Evolutionary conservation across 2,888 invertebrate genomes (phyloP), one percentile per base, ranked within the genome.

Genomic region (Daptonema setosum): DNA sequence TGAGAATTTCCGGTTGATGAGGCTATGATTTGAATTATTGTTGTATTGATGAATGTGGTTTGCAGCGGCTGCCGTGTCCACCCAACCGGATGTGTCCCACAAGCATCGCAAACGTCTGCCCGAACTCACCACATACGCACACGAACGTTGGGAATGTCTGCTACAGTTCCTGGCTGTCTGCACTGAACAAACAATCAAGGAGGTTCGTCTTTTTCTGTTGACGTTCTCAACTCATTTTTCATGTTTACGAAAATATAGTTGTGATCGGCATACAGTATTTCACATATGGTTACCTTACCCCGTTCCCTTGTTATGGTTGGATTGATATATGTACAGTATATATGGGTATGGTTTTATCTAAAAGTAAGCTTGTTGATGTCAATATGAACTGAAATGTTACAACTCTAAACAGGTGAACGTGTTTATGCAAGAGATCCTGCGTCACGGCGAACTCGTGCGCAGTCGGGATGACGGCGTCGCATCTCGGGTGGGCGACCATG

Each of bases 401-500:
- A 17, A 35, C 8, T 35, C 17, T 35, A 8, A 11, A 11, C 35
- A 8, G 17, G 8, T 35, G 35, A 35, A 11, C 17, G 35, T 8
- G 8, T 35, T 8, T 35, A 45, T 45, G 8, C 45, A 45, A n/a
- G 45, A 45, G 11, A 45, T 45, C 11, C 45, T 45, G 45, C 14
- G 22, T 5, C 45, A 45, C 45, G 45, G 45, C n/a, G 45, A n/a
- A 3, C 45, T 45, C n/a, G 45, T 45, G 45, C 35, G 35, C 17
- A 8, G 17, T 11, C 45, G 45, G 22, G 45, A 17, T 22, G 45
- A 45, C 45, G n/a, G n/a, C 64, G 1, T 80, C 85, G 60, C 97
- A 97, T n/a, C n/a, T n/a, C n/a, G n/a, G n/a, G n/a, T n/a, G n/a
- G n/a, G 11, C 28, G 53, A 48, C n/a, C 63, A 76, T 73, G 71